A percentile compares a stretch with the other conserved stretches of the same genome.
Conservation (phyloP, 2,888 invertebrate species). For the Thumatha senex region DNA sequence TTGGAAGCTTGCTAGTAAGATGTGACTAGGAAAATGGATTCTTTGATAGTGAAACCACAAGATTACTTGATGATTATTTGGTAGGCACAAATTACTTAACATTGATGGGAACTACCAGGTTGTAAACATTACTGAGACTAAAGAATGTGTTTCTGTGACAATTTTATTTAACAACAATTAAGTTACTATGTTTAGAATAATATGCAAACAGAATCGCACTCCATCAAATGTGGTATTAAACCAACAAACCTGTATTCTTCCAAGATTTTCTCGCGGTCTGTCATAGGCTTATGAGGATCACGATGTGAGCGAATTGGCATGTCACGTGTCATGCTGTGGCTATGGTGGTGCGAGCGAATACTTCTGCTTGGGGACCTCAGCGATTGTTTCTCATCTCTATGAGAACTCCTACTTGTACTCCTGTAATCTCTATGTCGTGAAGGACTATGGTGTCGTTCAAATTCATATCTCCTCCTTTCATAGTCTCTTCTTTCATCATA, state of each 20-base stretch:
- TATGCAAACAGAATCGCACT: too few species aligned
- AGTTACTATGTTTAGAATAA: too few species aligned
- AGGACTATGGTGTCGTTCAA: constrained; percentile 50
- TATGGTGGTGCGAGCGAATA: constrained; percentile 36
- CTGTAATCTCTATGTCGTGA: constrained; percentile 39
- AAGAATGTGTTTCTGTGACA: too few species aligned
- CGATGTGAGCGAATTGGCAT: constrained; percentile 39
- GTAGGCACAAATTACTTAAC: too few species aligned
- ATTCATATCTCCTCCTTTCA: constrained; percentile 53
- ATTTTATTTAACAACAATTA: too few species aligned
- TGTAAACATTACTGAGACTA: too few species aligned
- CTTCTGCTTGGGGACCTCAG: constrained; percentile 51
- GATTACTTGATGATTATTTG: too few species aligned
- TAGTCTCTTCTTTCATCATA: constrained; percentile 42
- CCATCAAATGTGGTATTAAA: background rate
- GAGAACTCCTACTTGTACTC: constrained; percentile 45
- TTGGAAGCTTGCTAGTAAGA: too few species aligned
- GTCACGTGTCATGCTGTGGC: constrained; percentile 41
- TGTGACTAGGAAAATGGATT: too few species aligned
- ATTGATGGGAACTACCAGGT: too few species aligned
- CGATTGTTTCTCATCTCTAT: constrained; percentile 19
- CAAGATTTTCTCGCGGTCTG: constrained; percentile 73
- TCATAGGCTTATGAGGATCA: constrained; percentile 52
- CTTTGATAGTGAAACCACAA: too few species aligned
- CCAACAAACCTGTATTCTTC: constrained; percentile 64